These are phyloP conservation scores for Coptotermes formosanus DNA, from an alignment of 1,140 invertebrate genomes.

Conservation along the genomic window DNA sequence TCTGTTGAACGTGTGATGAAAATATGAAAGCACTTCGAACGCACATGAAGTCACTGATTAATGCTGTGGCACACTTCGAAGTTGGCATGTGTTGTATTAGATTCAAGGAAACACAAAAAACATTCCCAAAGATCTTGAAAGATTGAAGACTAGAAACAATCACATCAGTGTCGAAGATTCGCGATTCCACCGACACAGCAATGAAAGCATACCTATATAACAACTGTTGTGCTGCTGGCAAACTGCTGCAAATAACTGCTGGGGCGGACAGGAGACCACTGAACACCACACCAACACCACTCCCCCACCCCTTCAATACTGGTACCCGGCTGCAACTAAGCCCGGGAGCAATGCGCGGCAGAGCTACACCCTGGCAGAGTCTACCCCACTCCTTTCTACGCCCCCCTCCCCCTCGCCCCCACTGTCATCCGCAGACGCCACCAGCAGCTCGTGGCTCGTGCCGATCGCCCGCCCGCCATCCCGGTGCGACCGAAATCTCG, in stretches of 20 bases:
- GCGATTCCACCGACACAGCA: background rate
- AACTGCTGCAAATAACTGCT: background rate
- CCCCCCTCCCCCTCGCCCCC: background rate
- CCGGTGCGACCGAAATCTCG: background rate
- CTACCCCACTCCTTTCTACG: background rate
- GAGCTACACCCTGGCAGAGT: constrained; percentile 25
- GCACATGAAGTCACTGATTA: background rate
- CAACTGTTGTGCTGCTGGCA: background rate
- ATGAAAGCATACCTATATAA: background rate
- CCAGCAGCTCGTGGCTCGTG: background rate
- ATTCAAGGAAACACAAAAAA: background rate
- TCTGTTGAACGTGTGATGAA: background rate
- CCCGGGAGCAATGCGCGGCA: constrained; percentile 25
- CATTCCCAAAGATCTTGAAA: background rate
- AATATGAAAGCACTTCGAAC: background rate
- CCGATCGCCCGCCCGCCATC: background rate
- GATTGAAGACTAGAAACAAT: background rate
- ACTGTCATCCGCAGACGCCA: background rate
- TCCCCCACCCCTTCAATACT: constrained; percentile 19
- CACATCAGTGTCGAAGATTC: background rate
- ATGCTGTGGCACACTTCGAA: background rate
- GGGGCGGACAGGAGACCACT: background rate
- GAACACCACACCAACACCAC: background rate
- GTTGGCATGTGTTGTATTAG: background rate
- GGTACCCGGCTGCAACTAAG: constrained; percentile 23